Conservation (phyloP, 2,113 vertebrate genomes). For the Brienomyrus longianalis region DNA sequence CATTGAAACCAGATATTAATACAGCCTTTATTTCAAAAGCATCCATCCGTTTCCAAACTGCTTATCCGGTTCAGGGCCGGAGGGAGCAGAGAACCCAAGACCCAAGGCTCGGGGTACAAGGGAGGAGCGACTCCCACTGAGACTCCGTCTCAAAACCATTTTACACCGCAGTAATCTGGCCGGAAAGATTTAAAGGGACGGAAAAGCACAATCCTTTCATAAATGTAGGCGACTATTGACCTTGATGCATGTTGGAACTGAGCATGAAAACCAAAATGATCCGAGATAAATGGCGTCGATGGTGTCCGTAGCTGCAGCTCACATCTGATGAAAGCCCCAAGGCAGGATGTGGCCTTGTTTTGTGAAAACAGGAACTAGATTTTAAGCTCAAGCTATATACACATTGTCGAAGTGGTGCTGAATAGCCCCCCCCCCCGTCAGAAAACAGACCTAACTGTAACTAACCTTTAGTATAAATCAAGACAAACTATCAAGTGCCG, state of each 20-base stretch:
- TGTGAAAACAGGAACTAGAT: not conserved
- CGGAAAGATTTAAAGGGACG: not conserved
- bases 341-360: not conserved
- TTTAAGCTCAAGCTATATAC: not conserved
- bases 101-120: not conserved
- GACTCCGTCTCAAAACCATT: not conserved
- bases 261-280: not conserved
- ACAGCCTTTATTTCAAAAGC: not conserved
- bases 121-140: not conserved
- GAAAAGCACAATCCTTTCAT: not conserved
- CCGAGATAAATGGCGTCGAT: not conserved
- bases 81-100: not conserved
- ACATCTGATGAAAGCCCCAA: not conserved
- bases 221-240: not conserved
- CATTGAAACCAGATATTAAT: not conserved
- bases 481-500: not conserved
- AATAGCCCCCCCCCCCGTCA: not conserved
- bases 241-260: not conserved
- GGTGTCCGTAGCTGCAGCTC: not conserved
- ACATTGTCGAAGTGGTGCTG: not conserved
- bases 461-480: not conserved
- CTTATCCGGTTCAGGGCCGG: not conserved
- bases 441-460: not conserved
- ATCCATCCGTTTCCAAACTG: not conserved
- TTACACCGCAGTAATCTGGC: not conserved